These are phyloP conservation scores for Ceuthmochares aereus DNA, from an alignment of 2,113 vertebrate genomes.

Conservation along the genomic window DNA sequence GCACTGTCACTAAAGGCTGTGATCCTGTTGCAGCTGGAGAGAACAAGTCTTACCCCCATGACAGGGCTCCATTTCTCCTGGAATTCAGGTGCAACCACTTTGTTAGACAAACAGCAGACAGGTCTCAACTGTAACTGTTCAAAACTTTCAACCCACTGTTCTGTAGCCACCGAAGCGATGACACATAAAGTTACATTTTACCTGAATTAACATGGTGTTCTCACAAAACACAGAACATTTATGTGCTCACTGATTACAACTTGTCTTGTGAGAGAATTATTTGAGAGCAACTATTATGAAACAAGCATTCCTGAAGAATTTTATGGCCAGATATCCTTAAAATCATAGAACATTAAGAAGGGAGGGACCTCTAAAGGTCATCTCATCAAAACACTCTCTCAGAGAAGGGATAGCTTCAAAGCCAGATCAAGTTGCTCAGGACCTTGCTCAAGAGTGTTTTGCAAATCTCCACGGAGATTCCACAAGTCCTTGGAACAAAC, in stretches of 20 bases:
- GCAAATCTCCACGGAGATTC: not conserved
- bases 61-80: not conserved
- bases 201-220: not conserved
- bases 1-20: not conserved
- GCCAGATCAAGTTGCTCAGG: not conserved
- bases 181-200: not conserved
- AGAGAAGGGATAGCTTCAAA: not conserved
- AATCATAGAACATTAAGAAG: not conserved
- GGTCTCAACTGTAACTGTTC: not conserved
- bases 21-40: not conserved
- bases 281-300: not conserved
- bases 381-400: not conserved
- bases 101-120: not conserved
- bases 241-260: not conserved
- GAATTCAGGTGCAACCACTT: not conserved
- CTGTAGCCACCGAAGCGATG: not conserved
- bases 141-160: not conserved
- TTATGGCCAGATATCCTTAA: not conserved
- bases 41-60: not conserved
- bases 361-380: not conserved
- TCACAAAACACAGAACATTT: not conserved
- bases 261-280: not conserved
- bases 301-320: not conserved
- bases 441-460: not conserved
- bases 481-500: not conserved